Conservation (phyloP, 2,888 invertebrate species). For the Ellobium chinense region DNA sequence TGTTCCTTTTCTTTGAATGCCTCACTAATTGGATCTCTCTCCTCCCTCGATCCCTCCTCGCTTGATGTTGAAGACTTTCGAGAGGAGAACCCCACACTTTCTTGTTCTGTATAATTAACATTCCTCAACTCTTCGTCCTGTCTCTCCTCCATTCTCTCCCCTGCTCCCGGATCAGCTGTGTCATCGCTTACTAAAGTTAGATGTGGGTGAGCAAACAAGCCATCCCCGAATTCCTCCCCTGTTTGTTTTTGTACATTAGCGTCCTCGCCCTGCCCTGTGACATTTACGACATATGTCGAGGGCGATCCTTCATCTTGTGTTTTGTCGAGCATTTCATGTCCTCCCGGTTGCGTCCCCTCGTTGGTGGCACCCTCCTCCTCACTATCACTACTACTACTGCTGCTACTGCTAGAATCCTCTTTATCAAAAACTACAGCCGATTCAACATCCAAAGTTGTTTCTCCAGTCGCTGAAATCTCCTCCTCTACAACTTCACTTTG, state of each 20-base stretch:
- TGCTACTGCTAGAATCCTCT: background rate
- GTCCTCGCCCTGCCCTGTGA: background rate
- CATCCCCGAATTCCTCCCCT: background rate
- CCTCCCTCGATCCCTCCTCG: background rate
- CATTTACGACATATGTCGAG: background rate
- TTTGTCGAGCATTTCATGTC: background rate
- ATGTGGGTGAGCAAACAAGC: background rate
- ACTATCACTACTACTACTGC: background rate
- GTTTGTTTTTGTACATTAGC: background rate
- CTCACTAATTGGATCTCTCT: background rate
- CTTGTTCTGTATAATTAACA: background rate
- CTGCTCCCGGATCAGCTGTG: background rate
- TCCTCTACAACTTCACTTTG: background rate
- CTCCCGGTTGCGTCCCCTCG: background rate
- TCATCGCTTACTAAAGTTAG: background rate
- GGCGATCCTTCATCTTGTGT: background rate
- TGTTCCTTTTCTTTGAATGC: background rate
- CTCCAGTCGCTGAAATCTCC: too few relatives aligned
- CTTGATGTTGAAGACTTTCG: background rate
- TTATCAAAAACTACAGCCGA: background rate
- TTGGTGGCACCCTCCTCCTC: background rate
- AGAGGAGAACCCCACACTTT: background rate
- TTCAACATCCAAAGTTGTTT: background rate
- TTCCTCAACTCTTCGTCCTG: background rate
- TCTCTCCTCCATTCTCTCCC: background rate